A percentile compares a stretch with the other conserved stretches of the same genome.
Conservation (phyloP, 2,888 invertebrate species). For the Mimachlamys varia region DNA sequence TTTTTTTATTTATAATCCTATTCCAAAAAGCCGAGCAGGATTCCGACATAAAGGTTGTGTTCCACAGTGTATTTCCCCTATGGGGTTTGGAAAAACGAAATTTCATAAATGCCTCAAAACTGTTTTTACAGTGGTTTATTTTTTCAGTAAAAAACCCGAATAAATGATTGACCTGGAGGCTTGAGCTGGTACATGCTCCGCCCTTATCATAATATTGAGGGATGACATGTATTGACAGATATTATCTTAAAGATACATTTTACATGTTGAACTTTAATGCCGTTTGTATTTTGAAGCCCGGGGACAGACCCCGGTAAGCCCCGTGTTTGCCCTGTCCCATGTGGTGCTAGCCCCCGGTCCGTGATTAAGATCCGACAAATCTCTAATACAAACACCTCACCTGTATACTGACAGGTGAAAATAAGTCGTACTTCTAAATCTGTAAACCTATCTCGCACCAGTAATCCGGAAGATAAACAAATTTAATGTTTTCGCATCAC, state of each 20-base stretch:
- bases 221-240: background rate
- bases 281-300: background rate
- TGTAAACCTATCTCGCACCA: slow-evolving; percentile 23
- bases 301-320: slow-evolving; percentile 14
- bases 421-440: slow-evolving; percentile 33
- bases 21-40: too few species aligned
- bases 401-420: slow-evolving; percentile 24
- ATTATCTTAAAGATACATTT: slow-evolving; percentile 26
- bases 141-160: background rate
- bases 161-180: background rate
- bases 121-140: too few species aligned
- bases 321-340: slow-evolving; percentile 28
- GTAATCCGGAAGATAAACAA: slow-evolving; percentile 36
- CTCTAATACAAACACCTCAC: slow-evolving; percentile 31
- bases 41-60: too few species aligned
- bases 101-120: too few species aligned
- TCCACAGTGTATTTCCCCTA: too few species aligned
- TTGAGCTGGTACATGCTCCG: background rate
- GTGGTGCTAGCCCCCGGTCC: slow-evolving; percentile 5
- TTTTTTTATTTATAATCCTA: too few species aligned
- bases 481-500: slow-evolving; percentile 22
- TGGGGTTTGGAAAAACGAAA: too few species aligned
- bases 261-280: slow-evolving; percentile 26
- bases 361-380: slow-evolving; percentile 22
- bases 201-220: background rate